Base-by-base conservation (phyloP, 2,113 vertebrate species). In the Zingel zingel region DNA sequence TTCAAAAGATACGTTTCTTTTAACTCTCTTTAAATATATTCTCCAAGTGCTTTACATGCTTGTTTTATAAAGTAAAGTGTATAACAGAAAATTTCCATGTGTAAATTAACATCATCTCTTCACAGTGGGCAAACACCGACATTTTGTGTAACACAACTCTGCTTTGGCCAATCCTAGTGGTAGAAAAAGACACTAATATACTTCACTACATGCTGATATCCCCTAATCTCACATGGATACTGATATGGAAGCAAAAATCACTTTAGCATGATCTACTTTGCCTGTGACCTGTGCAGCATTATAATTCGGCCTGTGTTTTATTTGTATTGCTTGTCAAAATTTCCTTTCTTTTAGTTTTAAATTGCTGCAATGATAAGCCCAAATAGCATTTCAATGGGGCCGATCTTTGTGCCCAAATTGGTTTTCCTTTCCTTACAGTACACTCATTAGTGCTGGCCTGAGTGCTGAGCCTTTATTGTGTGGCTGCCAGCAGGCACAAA, bases 401-500 rank as follows among this genome's bases (percentile, higher is more conserved):
- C 8, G 12, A 25, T 12, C n/a, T 48, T 5, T 36, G 21, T 58
- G 50, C 50, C 19, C n/a, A 2, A 57, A 27, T 65, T 3, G 3
- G 14, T 39, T 45, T 19, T 51, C 5, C 36, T 36, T 76, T 78
- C 74, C 58, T 36, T 54, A 18, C 25, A 48, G 53, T 50, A 5
- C 21, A 25, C 64, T n/a, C 43, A 47, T 18, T 19, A 33, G 9
- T 57, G 53, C n/a, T 73, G 14, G 43, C 2, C 3, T 23, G 11
- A 51, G 8, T 36, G 33, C 62, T 69, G 72, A 45, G 63, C 19
- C 30, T 69, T 74, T 48, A 72, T 18, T 25, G 19, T 56, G 1
- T 66, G 30, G 65, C 61, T 63, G 23, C 62, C 64, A 36, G 61
- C 73, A 77, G 66, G 21, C 54, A 33, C 12, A 45, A 10, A n/a